Percentiles rank a stretch among this genome's conserved stretches.
Conservation (phyloP, 2,888 invertebrate genomes). For the Cryptocheilus praepositus region DNA sequence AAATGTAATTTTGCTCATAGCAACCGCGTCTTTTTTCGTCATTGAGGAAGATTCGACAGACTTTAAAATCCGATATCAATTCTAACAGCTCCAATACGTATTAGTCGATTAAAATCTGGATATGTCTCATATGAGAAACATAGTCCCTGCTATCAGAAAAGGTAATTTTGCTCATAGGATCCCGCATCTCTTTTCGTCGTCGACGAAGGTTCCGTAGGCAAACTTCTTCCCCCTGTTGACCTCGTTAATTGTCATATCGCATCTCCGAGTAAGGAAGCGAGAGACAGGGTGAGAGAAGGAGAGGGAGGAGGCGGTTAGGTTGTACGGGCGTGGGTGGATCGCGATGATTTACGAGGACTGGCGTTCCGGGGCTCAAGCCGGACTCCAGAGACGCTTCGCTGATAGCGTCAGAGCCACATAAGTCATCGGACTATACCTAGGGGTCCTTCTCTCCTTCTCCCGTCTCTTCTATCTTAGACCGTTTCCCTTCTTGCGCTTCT, state of each 20-base stretch:
- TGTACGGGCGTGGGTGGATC: conserved; percentile 69
- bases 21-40: no score
- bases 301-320: conserved; percentile 8
- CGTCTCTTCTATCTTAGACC: conserved; percentile 26
- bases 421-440: conserved; percentile 73
- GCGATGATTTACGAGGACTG: conserved; percentile 73
- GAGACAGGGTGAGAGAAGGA: conserved; percentile 21
- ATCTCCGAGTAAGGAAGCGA: conserved; percentile 54
- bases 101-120: no score
- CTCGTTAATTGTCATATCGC: conserved; percentile 72
- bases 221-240: conserved; percentile 59
- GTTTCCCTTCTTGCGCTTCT: conserved; percentile 11
- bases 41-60: no score
- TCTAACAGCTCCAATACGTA: no score
- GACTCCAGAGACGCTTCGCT: conserved; percentile 72
- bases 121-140: no score
- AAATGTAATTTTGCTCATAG: no score
- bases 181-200: neutral
- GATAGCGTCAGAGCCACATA: conserved; percentile 75
- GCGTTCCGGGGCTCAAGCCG: conserved; percentile 68
- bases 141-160: no score
- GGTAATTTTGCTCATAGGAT: neutral
- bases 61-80: no score
- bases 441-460: conserved; percentile 55
- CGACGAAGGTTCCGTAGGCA: conserved; percentile 44